Conservation (phyloP, 2,113 vertebrate species). For the Heptranchias perlo region DNA sequence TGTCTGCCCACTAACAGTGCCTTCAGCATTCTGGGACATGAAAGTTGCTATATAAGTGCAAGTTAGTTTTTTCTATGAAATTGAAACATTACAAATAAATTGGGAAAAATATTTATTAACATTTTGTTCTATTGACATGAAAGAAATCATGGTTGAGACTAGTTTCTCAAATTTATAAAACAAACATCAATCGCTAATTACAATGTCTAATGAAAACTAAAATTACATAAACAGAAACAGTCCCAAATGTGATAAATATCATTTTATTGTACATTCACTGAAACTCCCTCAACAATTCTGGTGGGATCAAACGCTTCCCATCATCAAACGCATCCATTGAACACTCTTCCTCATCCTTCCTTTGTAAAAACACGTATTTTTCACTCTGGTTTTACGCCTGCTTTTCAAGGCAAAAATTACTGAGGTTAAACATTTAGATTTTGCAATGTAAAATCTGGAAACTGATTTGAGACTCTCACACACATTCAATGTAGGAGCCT, state of each 20-base stretch:
- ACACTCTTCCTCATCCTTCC: not conserved
- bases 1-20: not conserved
- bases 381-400: not conserved
- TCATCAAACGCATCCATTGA: not conserved
- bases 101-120: not conserved
- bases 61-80: not conserved
- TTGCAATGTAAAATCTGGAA: not conserved
- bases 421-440: not conserved
- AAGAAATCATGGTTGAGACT: not conserved
- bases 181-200: not conserved
- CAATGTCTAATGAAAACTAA: not conserved
- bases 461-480: not conserved
- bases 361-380: not conserved
- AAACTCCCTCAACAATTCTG: not conserved
- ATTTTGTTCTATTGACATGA: conserved; percentile 6
- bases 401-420: not conserved
- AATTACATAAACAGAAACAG: not conserved
- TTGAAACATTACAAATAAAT: not conserved
- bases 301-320: not conserved
- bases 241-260: not conserved
- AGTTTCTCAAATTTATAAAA: not conserved
- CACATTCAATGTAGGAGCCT: not conserved
- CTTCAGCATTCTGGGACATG: not conserved
- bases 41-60: too few relatives aligned
- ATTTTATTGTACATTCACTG: not conserved